Evolutionary conservation across 2,113 vertebrate genomes (phyloP).

Genomic region (Ovis canadensis): DNA sequence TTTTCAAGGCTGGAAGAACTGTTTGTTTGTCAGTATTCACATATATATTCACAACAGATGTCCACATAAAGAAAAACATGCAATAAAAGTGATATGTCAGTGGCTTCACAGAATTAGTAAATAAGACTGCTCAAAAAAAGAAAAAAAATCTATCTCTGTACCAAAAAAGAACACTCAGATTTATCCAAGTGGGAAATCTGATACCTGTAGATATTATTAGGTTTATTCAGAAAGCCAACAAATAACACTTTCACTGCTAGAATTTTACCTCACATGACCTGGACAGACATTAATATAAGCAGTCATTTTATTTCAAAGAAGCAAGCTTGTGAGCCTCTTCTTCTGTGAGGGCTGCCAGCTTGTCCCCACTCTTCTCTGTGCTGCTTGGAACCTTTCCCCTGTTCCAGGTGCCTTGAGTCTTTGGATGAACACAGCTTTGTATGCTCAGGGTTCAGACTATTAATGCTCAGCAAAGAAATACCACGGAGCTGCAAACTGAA

Average conservation of each 20-base stretch:
- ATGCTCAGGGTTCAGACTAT: neutral
- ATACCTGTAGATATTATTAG: neutral
- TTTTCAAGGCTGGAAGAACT: neutral
- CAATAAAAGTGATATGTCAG: neutral
- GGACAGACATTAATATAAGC: neutral
- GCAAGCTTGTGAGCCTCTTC: neutral
- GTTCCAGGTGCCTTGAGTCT: neutral
- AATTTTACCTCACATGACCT: neutral
- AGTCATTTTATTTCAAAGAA: neutral
- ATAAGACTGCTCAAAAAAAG: neutral
- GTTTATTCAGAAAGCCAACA: neutral
- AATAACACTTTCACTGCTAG: neutral
- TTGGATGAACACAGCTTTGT: neutral
- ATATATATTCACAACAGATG: neutral
- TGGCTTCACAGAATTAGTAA: neutral
- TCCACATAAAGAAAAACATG: neutral
- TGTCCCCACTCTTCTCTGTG: neutral
- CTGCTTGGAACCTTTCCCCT: neutral
- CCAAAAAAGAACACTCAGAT: neutral
- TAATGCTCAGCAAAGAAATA: neutral
- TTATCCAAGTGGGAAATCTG: neutral
- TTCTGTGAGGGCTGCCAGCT: neutral
- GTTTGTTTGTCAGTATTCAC: neutral
- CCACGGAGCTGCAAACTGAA: neutral
- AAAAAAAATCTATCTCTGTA: neutral